Conservation (phyloP, 2,888 invertebrate genomes). For the Cosmorhoe ocellata region DNA sequence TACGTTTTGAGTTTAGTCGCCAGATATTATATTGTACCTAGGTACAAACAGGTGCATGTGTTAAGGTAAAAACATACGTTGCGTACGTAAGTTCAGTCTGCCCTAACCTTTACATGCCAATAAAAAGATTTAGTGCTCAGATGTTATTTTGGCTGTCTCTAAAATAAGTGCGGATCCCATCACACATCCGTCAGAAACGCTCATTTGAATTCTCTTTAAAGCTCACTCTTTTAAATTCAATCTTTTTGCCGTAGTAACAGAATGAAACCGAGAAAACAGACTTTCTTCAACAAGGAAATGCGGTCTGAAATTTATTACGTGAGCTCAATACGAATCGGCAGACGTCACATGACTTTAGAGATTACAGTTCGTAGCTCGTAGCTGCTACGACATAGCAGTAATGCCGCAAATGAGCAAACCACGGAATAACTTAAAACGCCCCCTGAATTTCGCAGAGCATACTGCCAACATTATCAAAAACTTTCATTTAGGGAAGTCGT, state of each 20-base stretch:
- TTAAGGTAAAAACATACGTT: no score
- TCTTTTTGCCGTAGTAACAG: conserved; percentile 16
- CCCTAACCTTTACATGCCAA: no score
- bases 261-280: conserved; percentile 22
- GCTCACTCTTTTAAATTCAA: conserved; percentile 19
- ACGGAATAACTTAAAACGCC: conserved; percentile 12
- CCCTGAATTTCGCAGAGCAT: neutral
- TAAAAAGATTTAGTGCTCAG: no score
- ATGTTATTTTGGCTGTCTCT: neutral
- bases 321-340: conserved; percentile 26
- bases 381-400: conserved; percentile 12
- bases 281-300: conserved; percentile 25
- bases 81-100: no score
- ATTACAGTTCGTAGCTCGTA: conserved; percentile 24
- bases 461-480: neutral
- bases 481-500: neutral
- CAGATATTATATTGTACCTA: no score
- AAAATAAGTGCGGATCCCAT: neutral
- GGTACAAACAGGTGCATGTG: no score
- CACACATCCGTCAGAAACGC: neutral
- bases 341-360: conserved; percentile 24
- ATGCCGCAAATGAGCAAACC: conserved; percentile 19
- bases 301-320: conserved; percentile 27
- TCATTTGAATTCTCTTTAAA: conserved; percentile 10
- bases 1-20: no score